Conservation (phyloP, 1,140 invertebrate genomes). For the Bathynomus jamesi region DNA sequence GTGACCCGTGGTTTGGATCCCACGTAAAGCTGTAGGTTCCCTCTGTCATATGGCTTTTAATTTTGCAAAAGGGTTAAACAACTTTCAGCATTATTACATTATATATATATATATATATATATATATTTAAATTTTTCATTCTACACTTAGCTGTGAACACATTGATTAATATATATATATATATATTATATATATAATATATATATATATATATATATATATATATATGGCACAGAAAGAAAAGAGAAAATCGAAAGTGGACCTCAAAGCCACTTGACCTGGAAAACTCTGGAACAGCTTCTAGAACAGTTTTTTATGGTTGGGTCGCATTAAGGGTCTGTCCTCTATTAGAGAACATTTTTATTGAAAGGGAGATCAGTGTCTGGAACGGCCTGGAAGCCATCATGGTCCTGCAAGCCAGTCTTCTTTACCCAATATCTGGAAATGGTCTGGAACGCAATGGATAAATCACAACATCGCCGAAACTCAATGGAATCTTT, state of each 20-base stretch:
- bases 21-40: no score
- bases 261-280: not conserved
- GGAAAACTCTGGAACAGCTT: not conserved
- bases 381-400: not conserved
- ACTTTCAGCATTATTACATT: no score
- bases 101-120: constrained; percentile 3
- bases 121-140: no score
- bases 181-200: not conserved
- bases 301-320: not conserved
- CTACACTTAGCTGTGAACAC: no score
- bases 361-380: not conserved
- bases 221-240: not conserved
- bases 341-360: not conserved
- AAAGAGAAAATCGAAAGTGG: not conserved
- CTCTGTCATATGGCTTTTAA: no score
- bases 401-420: not conserved
- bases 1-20: no score
- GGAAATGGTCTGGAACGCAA: not conserved
- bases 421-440: not conserved
- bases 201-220: constrained; percentile 3
- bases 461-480: not conserved
- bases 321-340: not conserved
- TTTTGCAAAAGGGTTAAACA: no score
- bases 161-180: constrained; percentile 3
- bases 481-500: not conserved